Evolutionary conservation across 2,888 invertebrate genomes (phyloP), one percentile per base, ranked within the genome.

Genomic region (Tubulanus polymorphus): DNA sequence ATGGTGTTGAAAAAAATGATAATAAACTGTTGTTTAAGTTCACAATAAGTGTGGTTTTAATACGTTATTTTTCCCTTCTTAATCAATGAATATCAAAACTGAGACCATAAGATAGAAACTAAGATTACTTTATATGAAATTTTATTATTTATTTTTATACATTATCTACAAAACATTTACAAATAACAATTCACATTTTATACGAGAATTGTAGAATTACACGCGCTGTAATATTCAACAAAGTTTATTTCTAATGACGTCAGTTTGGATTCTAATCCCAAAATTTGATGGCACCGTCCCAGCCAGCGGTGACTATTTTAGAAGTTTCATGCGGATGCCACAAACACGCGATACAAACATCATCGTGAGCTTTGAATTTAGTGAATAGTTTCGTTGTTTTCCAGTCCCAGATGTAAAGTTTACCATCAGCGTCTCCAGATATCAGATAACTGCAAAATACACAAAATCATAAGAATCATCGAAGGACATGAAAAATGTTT

Each of bases 291-390:
- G 92, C 83, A 5, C 95, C 95, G 81, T 99, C 99, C 99, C 99
- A 99, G 49, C 99, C 96, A 41, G 95, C 95, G 0, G 96, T 94
- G n/a, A 92, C 90, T 54, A 99, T 84, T 78, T 93, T 91, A 73
- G 95, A 95, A 2, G 96, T 91, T 79, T 99, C 99, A 75, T 99
- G 97, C 0, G 99, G 99, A 83, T 99, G 97, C 99, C 99, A 99
- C 18, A 97, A 82, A 0, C 88, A 87, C 18, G 88, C 86, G 60
- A 96, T 96, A 76, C 97, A 97, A 18, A 97, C 96, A 58, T 92
- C 92, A 67, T 99, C 96, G 77, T 99, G 99, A 0, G 99, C 99
- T 80, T 97, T 96, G 92, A 99, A 97, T 77, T 95, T 96, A 79
- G 92, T 94, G 81, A 92, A 94, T 60, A 99, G 83, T 81, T 96